These are phyloP conservation scores for Oxyscelio sp. DNA, from an alignment of 2,888 invertebrate species.

Conservation along the genomic window DNA sequence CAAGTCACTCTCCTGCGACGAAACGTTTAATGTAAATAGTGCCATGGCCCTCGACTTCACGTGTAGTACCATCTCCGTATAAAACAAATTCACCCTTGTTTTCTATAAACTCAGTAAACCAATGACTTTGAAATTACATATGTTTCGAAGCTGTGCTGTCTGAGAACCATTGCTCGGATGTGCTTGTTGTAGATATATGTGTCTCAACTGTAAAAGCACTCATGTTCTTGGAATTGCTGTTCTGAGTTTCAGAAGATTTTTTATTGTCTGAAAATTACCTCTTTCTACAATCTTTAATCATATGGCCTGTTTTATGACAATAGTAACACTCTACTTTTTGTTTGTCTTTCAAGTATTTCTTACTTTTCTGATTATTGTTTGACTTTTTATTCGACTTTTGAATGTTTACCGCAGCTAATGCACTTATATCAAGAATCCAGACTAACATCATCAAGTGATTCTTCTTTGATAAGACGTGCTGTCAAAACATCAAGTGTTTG, in stretches of 20 bases:
- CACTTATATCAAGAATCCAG: no score
- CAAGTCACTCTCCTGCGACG: slow-evolving; percentile 19
- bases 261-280: slow-evolving; percentile 11
- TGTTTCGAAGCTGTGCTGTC: slow-evolving; percentile 42
- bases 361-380: background rate
- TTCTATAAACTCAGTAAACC: slow-evolving; percentile 35
- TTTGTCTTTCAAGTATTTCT: background rate
- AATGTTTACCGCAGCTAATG: slow-evolving; percentile 21
- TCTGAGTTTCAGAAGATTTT: background rate
- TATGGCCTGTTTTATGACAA: slow-evolving; percentile 24
- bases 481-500: slow-evolving; percentile 16
- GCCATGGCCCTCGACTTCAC: slow-evolving; percentile 24
- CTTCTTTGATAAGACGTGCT: slow-evolving; percentile 32
- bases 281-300: slow-evolving; percentile 36
- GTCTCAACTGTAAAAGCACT: slow-evolving; percentile 32
- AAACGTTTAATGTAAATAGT: slow-evolving; percentile 27
- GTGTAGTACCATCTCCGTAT: slow-evolving; percentile 32
- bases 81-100: slow-evolving; percentile 19
- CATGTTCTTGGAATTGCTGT: background rate
- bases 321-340: slow-evolving; percentile 15
- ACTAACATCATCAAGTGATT: slow-evolving; percentile 15
- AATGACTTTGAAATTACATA: slow-evolving; percentile 35
- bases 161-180: slow-evolving; percentile 23
- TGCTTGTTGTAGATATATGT: background rate
- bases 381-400: slow-evolving; percentile 1